A percentile compares a stretch with the other conserved stretches of the same genome.
phyloP scores from a whole-genome alignment of 2,888 invertebrate species.

The Drosophila acutilabella region DNA sequence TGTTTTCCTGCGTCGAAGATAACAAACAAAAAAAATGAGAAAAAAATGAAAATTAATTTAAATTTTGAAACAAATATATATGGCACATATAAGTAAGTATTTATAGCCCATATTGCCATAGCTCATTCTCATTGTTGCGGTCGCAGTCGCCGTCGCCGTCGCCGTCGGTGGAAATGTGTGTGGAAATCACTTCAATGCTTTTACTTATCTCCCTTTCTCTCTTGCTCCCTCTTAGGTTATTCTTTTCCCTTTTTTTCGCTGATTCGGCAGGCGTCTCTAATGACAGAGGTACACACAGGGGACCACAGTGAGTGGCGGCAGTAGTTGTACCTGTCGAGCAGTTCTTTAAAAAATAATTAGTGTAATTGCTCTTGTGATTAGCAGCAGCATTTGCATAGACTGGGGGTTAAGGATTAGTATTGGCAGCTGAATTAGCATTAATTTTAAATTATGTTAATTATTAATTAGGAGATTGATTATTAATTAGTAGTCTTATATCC shows the following conservation, averaged over 20 bases:
- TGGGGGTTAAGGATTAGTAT: background rate
- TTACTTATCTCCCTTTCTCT: conserved; percentile 24
- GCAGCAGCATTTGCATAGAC: background rate
- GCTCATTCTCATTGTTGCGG: conserved; percentile 75
- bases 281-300: conserved; percentile 52
- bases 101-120: conserved; percentile 61
- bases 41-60: conserved; percentile 18
- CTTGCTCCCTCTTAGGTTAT: conserved; percentile 1
- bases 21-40: conserved; percentile 19
- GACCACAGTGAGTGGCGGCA: conserved; percentile 46
- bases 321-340: conserved; percentile 16
- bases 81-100: conserved; percentile 66
- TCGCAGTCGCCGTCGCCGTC: conserved; percentile 32
- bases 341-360: background rate
- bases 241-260: conserved; percentile 31
- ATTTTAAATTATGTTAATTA: background rate
- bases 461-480: background rate
- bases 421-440: background rate
- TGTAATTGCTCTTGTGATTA: background rate
- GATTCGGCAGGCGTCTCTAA: conserved; percentile 64
- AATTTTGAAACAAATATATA: conserved; percentile 37
- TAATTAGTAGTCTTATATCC: background rate
- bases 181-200: conserved; percentile 72
- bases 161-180: conserved; percentile 43
- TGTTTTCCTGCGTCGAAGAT: conserved; percentile 28